Evolutionary conservation across 1,140 invertebrate species (phyloP), one percentile per base, ranked within the genome.

Genomic region (Brachystomella parvula): DNA sequence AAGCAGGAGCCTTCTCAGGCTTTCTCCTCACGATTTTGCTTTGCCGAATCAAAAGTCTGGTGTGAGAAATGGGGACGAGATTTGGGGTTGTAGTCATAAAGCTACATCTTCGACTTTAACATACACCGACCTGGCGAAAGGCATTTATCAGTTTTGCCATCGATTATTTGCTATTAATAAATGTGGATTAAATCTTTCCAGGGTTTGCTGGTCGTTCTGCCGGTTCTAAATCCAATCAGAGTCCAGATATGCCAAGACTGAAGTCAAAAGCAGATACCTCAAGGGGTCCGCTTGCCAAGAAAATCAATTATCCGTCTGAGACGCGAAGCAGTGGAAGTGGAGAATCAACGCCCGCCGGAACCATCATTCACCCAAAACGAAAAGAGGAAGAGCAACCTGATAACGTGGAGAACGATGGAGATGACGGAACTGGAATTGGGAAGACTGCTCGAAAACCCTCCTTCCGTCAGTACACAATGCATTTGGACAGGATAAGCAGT

Each of bases 291-390:
- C 33, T 33, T n/a, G 12, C 29, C 47, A 31, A 33, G 57, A 28
- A 24, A 47, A 67, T 19, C 3, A 69, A 65, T 60, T 69, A 67
- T 47, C 65, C 68, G 29, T 31, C 56, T 17, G 71, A 72, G 44
- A 65, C 68, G 12, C 31, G 71, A 35, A 73, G 71, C 47, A 73
- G 71, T 60, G 71, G 71, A 49, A 73, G 71, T 47, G 71, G 71
- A 57, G 71, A 73, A 39, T 73, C 71, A 19, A 73, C 71, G 6
- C 71, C 71, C 33, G 68, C 66, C 17, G 66, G 68, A 59, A 70
- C 66, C n/a, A 70, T 68, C 3, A 68, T 49, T 65, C 64, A 69
- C 28, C 44, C 59, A 0, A 32, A 35, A 26, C 47, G 64, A 17
- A 70, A 65, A 28, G 65, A 71, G 49, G 60, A 63, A 65, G 66